These are phyloP conservation scores for Dendropsophus ebraccatus DNA, from an alignment of 2,113 vertebrate species.

Conservation along the genomic window DNA sequence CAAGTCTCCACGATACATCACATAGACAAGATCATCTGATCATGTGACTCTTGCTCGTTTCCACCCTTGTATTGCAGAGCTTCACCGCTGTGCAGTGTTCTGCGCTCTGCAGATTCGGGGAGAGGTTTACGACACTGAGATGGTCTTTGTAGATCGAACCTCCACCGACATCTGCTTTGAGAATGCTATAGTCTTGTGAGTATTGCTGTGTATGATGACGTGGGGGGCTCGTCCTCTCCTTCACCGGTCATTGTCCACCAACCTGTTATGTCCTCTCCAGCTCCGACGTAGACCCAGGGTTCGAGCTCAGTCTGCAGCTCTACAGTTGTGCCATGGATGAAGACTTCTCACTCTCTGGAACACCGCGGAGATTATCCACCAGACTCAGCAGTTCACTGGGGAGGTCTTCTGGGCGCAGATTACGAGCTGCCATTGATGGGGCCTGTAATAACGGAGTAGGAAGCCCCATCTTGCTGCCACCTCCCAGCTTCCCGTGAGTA, in stretches of 20 bases:
- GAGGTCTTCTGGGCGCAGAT: constrained; percentile 83
- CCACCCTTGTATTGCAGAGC: constrained; percentile 71
- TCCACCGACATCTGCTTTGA: constrained; percentile 94
- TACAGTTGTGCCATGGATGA: constrained; percentile 90
- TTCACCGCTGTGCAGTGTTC: constrained; percentile 92
- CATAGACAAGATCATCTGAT: no score
- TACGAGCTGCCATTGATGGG: constrained; percentile 82
- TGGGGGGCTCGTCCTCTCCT: no score
- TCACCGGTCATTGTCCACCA: background rate
- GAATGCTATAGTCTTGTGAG: constrained; percentile 88
- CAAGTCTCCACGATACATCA: no score
- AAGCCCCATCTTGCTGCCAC: constrained; percentile 80
- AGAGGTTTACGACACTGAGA: constrained; percentile 92
- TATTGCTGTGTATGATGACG: no score
- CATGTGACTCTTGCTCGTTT: background rate
- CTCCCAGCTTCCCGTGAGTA: constrained; percentile 85
- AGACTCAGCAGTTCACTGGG: constrained; percentile 91
- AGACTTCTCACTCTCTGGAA: constrained; percentile 79
- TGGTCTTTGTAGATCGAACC: constrained; percentile 91
- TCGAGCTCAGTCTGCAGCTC: constrained; percentile 85
- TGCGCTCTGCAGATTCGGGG: constrained; percentile 88
- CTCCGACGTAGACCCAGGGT: constrained; percentile 81
- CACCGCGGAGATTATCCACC: constrained; percentile 86
- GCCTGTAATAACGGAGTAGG: constrained; percentile 73
- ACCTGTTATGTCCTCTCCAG: constrained; percentile 53